Evolutionary conservation across 2,888 invertebrate genomes (phyloP).

Genomic region (Rhagium mordax): DNA sequence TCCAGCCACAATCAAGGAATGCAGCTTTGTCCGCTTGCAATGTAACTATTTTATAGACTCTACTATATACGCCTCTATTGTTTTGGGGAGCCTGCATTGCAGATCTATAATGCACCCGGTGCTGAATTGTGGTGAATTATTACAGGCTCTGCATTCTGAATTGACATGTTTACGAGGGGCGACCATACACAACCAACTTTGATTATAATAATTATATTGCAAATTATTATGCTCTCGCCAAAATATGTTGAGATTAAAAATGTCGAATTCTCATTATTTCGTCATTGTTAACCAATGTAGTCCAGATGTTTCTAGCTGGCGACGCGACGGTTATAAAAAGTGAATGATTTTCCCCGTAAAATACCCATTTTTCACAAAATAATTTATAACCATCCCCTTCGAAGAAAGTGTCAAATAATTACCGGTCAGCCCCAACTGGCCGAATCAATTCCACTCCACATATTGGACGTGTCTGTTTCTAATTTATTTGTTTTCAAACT

Average conservation of each 20-base stretch:
- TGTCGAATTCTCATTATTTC: neutral
- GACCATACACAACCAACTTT: neutral
- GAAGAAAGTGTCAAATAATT: conserved; percentile 36
- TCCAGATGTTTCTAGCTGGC: no score
- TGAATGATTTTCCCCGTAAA: neutral
- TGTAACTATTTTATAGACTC: conserved; percentile 7
- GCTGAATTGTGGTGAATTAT: conserved; percentile 1
- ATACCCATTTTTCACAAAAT: conserved; percentile 18
- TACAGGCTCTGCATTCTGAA: neutral
- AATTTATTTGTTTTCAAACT: conserved; percentile 36
- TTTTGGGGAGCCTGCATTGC: neutral
- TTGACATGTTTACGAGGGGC: conserved; percentile 4
- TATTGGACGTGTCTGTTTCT: conserved; percentile 30
- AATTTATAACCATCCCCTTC: conserved; percentile 30
- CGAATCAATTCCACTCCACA: conserved; percentile 12
- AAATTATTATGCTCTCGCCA: neutral
- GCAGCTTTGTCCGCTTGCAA: neutral
- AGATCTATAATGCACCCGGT: conserved; percentile 11
- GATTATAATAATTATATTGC: neutral
- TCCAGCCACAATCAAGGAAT: neutral
- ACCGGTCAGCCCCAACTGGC: conserved; percentile 14
- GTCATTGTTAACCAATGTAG: no score
- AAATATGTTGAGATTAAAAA: neutral
- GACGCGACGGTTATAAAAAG: no score
- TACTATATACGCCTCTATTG: conserved; percentile 9